Conservation (phyloP, 2,888 invertebrate genomes). For the Ophraella communa region DNA sequence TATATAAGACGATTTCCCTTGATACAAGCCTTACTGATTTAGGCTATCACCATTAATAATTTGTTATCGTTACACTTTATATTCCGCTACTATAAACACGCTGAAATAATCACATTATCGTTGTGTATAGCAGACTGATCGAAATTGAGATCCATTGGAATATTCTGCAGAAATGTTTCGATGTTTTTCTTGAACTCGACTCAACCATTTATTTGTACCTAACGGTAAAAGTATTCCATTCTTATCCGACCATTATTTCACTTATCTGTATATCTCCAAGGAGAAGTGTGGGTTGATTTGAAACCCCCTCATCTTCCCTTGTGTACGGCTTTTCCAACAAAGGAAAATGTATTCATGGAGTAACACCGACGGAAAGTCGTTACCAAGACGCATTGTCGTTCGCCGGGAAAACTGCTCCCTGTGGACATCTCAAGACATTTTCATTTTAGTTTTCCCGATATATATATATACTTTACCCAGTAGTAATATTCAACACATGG, state of each 20-base stretch:
- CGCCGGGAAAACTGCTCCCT: slow-evolving; percentile 55
- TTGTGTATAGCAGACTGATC: neutral
- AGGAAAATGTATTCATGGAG: slow-evolving; percentile 55
- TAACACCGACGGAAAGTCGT: slow-evolving; percentile 54
- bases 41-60: too few relatives aligned
- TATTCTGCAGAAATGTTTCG: neutral
- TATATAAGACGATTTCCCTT: too few relatives aligned
- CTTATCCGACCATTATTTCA: slow-evolving; percentile 3
- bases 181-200: neutral
- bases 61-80: too few relatives aligned
- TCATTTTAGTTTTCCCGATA: slow-evolving; percentile 57
- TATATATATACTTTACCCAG: slow-evolving; percentile 48
- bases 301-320: neutral
- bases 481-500: slow-evolving; percentile 47
- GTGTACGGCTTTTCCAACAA: slow-evolving; percentile 13
- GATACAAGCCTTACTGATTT: too few relatives aligned
- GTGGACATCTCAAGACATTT: slow-evolving; percentile 58
- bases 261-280: slow-evolving; percentile 5
- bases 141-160: neutral
- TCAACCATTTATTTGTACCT: neutral
- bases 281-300: neutral
- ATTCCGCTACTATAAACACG: too few relatives aligned
- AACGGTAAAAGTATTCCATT: neutral
- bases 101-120: neutral
- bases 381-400: slow-evolving; percentile 62